Evolutionary conservation across 2,113 vertebrate genomes (phyloP).

Genomic region (Paracanthobrama guichenoti): DNA sequence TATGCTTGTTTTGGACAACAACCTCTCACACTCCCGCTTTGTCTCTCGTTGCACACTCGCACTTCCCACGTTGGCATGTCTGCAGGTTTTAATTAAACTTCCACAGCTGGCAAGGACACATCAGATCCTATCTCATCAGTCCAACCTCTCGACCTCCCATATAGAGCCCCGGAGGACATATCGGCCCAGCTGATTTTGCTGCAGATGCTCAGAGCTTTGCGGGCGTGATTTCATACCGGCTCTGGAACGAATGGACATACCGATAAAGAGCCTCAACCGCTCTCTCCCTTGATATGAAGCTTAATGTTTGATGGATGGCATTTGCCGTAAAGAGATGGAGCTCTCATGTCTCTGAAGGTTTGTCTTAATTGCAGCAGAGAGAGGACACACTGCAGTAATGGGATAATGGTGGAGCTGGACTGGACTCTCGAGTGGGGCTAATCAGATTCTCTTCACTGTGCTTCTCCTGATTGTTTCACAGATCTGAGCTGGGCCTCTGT

Average conservation of each 20-base stretch:
- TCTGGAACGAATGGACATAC: conserved; percentile 45
- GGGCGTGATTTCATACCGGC: background rate
- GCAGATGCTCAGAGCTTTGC: conserved; percentile 26
- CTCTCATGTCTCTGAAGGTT: conserved; percentile 75
- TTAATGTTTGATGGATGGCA: conserved; percentile 74
- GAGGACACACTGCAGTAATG: conserved; percentile 79
- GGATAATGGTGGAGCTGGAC: conserved; percentile 79
- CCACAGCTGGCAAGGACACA: conserved; percentile 58
- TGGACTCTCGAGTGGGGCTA: conserved; percentile 70
- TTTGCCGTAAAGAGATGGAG: conserved; percentile 72
- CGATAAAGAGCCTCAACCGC: conserved; percentile 48
- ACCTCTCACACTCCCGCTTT: background rate
- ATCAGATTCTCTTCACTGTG: conserved; percentile 71
- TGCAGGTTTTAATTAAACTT: conserved; percentile 58
- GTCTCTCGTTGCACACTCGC: conserved; percentile 19
- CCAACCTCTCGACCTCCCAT: conserved; percentile 21
- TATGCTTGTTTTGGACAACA: conserved; percentile 45
- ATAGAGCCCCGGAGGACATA: conserved; percentile 23
- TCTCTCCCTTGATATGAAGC: conserved; percentile 69
- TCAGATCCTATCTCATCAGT: conserved; percentile 57
- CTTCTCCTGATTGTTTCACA: conserved; percentile 60
- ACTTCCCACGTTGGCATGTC: conserved; percentile 16
- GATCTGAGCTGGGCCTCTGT: conserved; percentile 31
- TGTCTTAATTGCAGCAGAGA: conserved; percentile 79
- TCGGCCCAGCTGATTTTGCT: background rate